phyloP scores from a whole-genome alignment of 2,797 vertebrate species.

The Microctenopoma lineatum region DNA sequence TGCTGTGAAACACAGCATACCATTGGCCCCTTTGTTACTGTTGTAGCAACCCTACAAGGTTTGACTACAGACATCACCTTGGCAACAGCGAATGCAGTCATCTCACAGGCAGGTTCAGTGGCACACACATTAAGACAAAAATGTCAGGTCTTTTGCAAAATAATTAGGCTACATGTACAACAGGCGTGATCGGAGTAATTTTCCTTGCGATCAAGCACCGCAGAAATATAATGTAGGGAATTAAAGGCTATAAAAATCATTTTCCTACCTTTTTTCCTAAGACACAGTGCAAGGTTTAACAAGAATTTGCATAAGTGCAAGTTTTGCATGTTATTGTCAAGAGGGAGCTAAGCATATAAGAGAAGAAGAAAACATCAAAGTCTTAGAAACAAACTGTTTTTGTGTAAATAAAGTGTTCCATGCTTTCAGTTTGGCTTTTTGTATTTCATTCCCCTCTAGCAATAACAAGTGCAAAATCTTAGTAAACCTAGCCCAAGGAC shows the following conservation, averaged over 20 bases:
- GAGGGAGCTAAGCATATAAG: conserved; percentile 70
- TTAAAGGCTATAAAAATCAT: conserved; percentile 54
- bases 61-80: conserved; percentile 64
- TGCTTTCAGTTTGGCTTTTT: conserved; percentile 77
- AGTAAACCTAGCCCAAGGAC: conserved; percentile 80
- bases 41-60: conserved; percentile 54
- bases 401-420: conserved; percentile 72
- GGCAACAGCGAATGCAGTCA: conserved; percentile 67
- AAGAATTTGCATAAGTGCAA: conserved; percentile 81
- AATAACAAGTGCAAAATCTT: conserved; percentile 83
- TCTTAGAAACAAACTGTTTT: conserved; percentile 60
- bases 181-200: conserved; percentile 66
- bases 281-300: conserved; percentile 79
- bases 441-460: conserved; percentile 76
- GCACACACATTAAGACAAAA: conserved; percentile 55
- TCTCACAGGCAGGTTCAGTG: conserved; percentile 73
- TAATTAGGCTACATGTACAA: conserved; percentile 74
- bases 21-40: conserved; percentile 60
- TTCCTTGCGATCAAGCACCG: conserved; percentile 70
- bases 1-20: conserved; percentile 63
- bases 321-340: conserved; percentile 78
- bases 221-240: conserved; percentile 56
- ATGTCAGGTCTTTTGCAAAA: conserved; percentile 65
- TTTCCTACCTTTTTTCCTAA: conserved; percentile 45
- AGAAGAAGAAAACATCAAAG: conserved; percentile 54